Evolutionary conservation across 2,797 vertebrate species (phyloP), one percentile per base, ranked within the genome.

Genomic region (Gymnopithys bicolor): DNA sequence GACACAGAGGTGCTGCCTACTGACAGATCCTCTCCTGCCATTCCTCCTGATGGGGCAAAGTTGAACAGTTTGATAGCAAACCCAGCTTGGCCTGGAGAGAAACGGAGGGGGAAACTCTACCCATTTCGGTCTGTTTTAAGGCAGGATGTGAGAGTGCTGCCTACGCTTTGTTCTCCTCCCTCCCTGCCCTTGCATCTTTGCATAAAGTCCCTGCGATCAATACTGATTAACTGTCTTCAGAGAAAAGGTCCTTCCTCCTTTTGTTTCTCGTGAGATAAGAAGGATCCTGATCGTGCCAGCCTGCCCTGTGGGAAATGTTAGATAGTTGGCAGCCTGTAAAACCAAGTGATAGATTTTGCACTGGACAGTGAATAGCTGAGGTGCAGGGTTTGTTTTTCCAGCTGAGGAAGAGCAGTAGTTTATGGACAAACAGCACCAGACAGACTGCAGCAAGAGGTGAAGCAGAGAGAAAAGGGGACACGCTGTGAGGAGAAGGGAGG

Each of bases 231-330:
- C 24, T 17, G 17, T 46, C 90, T 88, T 75, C 55, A 84, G 83
- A 83, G 70, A n/a, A 84, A 90, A 66, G 32, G 19, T 49, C 70
- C 46, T 75, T 83, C 74, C 66, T 88, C 84, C 74, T 41, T 95
- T 91, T 83, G 64, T 91, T 93, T 93, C 91, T 84, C 18, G 17
- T 2, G 10, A 92, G 87, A 84, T 81, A 95, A 90, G 86, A 79
- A 70, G 58, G 9, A 58, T 48, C 67, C 60, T 24, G 32, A 49
- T 37, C 19, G 19, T 49, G 48, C 49, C 69, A 73, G 19, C 64
- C 58, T 1, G 2, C 19, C 28, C 68, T 19, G 59, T 82, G 66
- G 48, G 58, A 81, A 86, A 55, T 53, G 37, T 62, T 24, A 84
- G 51, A 19, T 71, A 41, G 51, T 93, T 79, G 7, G 33, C 52